Evolutionary conservation across 2,797 vertebrate genomes (phyloP), one percentile per base, ranked within the genome.

Genomic region (Lycodopsis pacificus): DNA sequence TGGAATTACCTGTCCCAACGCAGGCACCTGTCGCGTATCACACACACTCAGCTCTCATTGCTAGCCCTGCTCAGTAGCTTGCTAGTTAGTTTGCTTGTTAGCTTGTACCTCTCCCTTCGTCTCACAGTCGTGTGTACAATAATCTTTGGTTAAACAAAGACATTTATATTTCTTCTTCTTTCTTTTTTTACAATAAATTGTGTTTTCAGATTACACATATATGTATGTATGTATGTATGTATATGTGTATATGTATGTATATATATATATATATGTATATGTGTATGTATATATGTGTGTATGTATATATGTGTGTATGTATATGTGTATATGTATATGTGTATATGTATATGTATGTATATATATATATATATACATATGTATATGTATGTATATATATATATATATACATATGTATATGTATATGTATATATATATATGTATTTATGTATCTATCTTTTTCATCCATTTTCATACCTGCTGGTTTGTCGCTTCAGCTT

Each of bases 21-120:
- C 90, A 89, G 91, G 88, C 89, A 87, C 89, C 85, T 87, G 91
- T 89, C 88, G 88, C 86, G 76, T 78, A 82, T 85, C 86, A 73
- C 86, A 87, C 79, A 87, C 82, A 81, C 88, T 77, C 90, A 78
- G 86, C 89, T 88, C 79, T 91, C 90, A 89, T 93, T 53, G 81
- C 81, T 88, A 65, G 83, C 88, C 71, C 84, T 74, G 78, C 82
- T 86, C 70, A 17, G 71, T 85, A 75, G 84, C 76, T 71, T 77
- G 81, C 71, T 86, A 62, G 77, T 83, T 70, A 56, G 77, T 80
- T 91, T 70, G 69, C 83, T 76, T 70, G 44, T 87, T 85, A 34
- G 86, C 88, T 73, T 74, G 53, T 70, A 71, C 88, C 88, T 88
- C 88, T 90, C 83, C 85, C 65, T 82, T 81, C 20, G 46, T 80